Percentiles rank a stretch among this genome's conserved stretches.
Evolutionary conservation across 2,797 vertebrate species (phyloP).

Genomic region (Otolemur crassicaudatus): DNA sequence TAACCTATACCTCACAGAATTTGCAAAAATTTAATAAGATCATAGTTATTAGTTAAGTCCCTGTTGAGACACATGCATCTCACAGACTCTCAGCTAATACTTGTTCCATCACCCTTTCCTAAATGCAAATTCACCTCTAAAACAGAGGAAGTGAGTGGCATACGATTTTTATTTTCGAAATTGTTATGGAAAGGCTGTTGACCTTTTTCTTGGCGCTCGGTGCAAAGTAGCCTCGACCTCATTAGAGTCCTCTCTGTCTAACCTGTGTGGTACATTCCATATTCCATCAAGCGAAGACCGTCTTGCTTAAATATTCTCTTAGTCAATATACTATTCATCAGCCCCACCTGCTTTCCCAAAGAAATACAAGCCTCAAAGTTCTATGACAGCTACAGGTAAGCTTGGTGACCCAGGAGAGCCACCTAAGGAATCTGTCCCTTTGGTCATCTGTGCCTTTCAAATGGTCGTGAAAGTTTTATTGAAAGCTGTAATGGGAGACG

Average conservation of each 20-base stretch:
- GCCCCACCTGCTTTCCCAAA: not conserved
- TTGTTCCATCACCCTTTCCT: not conserved
- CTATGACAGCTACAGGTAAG: not conserved
- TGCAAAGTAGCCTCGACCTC: not conserved
- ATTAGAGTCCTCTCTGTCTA: not conserved
- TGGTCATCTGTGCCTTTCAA: not conserved
- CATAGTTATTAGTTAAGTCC: not conserved
- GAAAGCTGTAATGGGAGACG: conserved; percentile 31
- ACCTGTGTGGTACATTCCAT: not conserved
- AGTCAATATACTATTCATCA: not conserved
- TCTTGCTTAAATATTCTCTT: conserved; percentile 17
- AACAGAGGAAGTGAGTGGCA: not conserved
- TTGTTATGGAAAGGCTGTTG: not conserved
- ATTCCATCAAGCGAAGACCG: not conserved
- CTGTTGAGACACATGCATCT: not conserved
- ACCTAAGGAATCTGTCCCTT: not conserved
- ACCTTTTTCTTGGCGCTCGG: not conserved
- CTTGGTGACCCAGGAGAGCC: not conserved
- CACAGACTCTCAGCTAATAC: not conserved
- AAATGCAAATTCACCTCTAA: not conserved
- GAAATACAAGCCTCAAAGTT: not conserved
- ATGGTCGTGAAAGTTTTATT: conserved; percentile 50
- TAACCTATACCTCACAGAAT: not conserved
- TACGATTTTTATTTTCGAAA: not conserved
- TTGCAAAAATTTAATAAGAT: not conserved